phyloP scores from a whole-genome alignment of 1,140 invertebrate genomes.

The Panagrolaimus sp. region DNA sequence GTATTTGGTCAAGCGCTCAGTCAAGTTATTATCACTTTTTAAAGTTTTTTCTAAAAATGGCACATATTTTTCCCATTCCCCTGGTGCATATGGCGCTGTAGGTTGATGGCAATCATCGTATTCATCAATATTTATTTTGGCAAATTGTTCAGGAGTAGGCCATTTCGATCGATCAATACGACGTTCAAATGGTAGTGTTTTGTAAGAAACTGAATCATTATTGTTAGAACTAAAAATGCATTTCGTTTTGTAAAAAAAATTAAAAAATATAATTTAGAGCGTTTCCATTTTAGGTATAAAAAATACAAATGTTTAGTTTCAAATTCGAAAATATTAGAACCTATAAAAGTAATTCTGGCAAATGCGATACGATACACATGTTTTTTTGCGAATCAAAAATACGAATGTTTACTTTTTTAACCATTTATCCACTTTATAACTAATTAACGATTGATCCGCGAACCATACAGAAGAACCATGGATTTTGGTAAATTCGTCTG shows the following conservation, averaged over 20 bases:
- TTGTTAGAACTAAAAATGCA: not conserved
- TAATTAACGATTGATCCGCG: not conserved
- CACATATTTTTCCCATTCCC: not conserved
- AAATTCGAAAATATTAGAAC: too few species aligned
- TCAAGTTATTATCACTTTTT: too few species aligned
- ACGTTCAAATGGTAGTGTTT: not conserved
- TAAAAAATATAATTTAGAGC: too few species aligned
- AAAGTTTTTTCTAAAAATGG: not conserved
- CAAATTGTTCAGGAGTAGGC: not conserved
- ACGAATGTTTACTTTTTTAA: not conserved
- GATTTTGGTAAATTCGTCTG: not conserved
- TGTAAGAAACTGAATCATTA: too few species aligned
- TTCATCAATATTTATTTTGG: not conserved
- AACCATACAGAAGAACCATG: not conserved
- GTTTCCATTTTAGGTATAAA: too few species aligned
- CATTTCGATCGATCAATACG: not conserved
- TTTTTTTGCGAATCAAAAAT: too few species aligned
- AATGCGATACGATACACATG: too few species aligned
- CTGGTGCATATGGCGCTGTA: not conserved
- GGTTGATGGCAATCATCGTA: not conserved
- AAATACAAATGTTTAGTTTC: too few species aligned
- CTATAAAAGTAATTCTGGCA: too few species aligned
- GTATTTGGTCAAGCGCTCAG: too few species aligned
- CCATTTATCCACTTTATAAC: conserved; percentile 3
- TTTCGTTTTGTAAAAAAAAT: not conserved